Percentiles rank a stretch among this genome's conserved stretches.
phyloP scores from a whole-genome alignment of 2,113 vertebrate genomes.

The Cygnus atratus region DNA sequence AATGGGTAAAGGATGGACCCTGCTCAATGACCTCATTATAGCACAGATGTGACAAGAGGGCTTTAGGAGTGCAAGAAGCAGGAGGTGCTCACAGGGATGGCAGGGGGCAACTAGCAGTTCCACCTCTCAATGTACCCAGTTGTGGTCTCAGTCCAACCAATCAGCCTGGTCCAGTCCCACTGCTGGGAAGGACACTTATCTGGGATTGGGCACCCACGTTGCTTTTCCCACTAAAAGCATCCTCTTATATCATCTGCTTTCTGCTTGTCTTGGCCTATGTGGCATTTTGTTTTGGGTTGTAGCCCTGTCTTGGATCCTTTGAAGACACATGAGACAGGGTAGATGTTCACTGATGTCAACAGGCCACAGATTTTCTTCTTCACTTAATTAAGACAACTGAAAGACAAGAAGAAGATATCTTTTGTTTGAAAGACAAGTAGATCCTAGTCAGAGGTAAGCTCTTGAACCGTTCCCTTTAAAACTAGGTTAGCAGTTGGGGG shows the following conservation, averaged over 20 bases:
- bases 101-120: background rate
- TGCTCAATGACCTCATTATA: background rate
- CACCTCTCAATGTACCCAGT: background rate
- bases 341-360: background rate
- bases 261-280: background rate
- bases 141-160: background rate
- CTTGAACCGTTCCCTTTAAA: background rate
- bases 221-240: background rate
- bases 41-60: background rate
- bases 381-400: background rate
- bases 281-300: background rate
- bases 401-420: background rate
- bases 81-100: background rate
- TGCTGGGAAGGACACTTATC: background rate
- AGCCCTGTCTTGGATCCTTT: background rate
- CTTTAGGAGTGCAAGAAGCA: background rate
- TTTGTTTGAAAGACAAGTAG: background rate
- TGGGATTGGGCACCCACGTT: rapidly evolving
- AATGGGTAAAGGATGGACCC: background rate
- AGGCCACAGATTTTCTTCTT: background rate
- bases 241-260: background rate
- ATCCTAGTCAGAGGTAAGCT: background rate
- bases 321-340: background rate
- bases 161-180: rapidly evolving
- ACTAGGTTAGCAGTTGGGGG: background rate